Base-by-base conservation (phyloP, 2,113 vertebrate genomes). In the Bucco capensis region DNA sequence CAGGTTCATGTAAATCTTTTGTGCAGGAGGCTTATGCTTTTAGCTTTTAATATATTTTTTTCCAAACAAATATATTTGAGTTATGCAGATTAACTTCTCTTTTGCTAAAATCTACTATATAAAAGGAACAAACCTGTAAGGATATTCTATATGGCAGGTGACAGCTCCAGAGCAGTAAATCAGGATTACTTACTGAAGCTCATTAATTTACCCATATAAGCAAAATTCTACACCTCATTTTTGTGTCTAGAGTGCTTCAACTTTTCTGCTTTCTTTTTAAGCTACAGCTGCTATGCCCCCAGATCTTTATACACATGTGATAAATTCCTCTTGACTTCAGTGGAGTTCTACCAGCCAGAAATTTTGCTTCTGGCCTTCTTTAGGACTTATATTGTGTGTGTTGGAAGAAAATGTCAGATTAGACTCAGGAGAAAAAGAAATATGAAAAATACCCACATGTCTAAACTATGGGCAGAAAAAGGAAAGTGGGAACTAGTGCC, bases 341-440 rank as follows among this genome's bases (percentile, higher is more conserved):
- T 69, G 30, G 16, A 61, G 19, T 85, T 93, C 74, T 86, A 84
- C 69, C 46, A 86, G 81, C 31, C 47, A 85, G 71, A 93, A 92
- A 92, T 89, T 95, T 95, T 90, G 83, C 90, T 96, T 84, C 83
- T 40, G 77, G 90, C 73, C 67, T 92, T 86, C 70, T 92, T 90
- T 62, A 88, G 53, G 81, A 89, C 77, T 93, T 82, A 92, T 84
- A 82, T 73, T 89, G 62, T 87, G 14, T 88, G 49, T 82, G 16
- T 71, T 86, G 57, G 65, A 95, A 94, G 73, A 79, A 95, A 94
- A 96, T 90, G 88, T 87, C 93, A 96, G 46, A 89, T 87, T 79
- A 90, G 42, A 51, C 93, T 94, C 80, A 50, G 25, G 69, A 94
- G 93, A 64, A 94, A 87, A 88, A 81, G 40, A 78, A 94, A 67